A percentile compares a stretch with the other conserved stretches of the same genome.
Conservation (phyloP, 2,888 invertebrate species). For the Theodoxus fluviatilis region DNA sequence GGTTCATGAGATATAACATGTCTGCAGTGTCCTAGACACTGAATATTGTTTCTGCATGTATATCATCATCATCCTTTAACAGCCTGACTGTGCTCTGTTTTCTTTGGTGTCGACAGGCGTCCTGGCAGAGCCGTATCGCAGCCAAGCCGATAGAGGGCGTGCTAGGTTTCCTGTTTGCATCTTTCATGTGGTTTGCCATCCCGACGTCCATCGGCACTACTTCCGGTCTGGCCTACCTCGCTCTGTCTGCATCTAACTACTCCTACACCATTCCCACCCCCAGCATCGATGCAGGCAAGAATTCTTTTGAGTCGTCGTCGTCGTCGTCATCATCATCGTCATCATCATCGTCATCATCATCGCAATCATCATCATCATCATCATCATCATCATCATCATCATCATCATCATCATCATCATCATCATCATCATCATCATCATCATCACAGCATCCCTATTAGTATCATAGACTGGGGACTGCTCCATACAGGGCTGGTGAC, state of each 20-base stretch:
- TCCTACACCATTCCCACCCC: slow-evolving; percentile 32
- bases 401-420: neutral
- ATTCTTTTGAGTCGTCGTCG: neutral
- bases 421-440: neutral
- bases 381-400: neutral
- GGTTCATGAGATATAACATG: too few relatives aligned
- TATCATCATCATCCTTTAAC: too few relatives aligned
- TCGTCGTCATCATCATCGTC: neutral
- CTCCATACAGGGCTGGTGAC: slow-evolving; percentile 41
- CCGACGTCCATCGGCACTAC: slow-evolving; percentile 56
- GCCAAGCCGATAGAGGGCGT: slow-evolving; percentile 58
- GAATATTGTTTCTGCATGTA: too few relatives aligned
- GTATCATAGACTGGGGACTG: neutral
- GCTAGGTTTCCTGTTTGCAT: slow-evolving; percentile 53
- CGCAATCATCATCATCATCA: neutral
- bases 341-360: neutral
- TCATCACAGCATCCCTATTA: neutral
- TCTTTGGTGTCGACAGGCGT: too few relatives aligned
- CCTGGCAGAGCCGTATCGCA: slow-evolving; percentile 61
- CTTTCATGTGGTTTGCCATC: slow-evolving; percentile 57
- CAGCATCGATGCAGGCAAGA: slow-evolving; percentile 43
- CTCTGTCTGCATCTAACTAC: slow-evolving; percentile 38
- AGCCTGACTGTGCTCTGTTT: too few relatives aligned
- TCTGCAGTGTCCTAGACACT: too few relatives aligned
- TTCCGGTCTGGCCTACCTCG: slow-evolving; percentile 53